Base-by-base conservation (phyloP, 1,140 invertebrate species). In the Apolygus lucorum region DNA sequence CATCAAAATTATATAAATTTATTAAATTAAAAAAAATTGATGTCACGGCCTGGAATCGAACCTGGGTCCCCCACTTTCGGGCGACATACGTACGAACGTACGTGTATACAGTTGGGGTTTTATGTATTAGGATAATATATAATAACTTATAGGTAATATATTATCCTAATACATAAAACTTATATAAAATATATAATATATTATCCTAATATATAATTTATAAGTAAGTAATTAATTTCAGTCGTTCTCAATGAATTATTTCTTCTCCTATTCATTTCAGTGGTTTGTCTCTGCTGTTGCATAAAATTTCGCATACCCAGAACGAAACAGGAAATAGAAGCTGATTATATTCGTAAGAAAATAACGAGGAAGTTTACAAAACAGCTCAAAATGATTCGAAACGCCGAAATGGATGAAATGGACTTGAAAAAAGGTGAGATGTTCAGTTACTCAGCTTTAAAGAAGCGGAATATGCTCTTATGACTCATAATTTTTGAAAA, bases 301-400 rank as follows among this genome's bases (percentile, higher is more conserved):
- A 84, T 92, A 63, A 87, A 88, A 68, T 92, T 93, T 76, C 85
- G 93, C 28, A 89, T 96, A 73, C 93, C 93, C 1, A 83, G 92
- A 26, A 95, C 92, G 0, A 95, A 95, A 76, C 92, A 95, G 78
- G 91, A 95, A 78, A 95, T 96, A 64, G 92, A 95, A 77, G 92
- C 90, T 0, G 91, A 96, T 79, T 93, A 90, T 78, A 85, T 91
- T 72, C 81, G 93, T 2, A 88, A 90, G 74, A 88, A 89, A 77
- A 86, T 96, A 27, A 88, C 92, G 0, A 84, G 84, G 71, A 91
- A 88, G 76, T 95, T 95, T 78, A 82, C 88, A 17, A 86, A 89
- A 70, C 85, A 92, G 76, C 79, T 96, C 14, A 85, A 86, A 71
- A 86, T 88, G 73, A 91, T 96, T 72, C 87, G 88, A 75, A 90